A percentile compares a stretch with the other conserved stretches of the same genome.
Evolutionary conservation across 2,113 vertebrate genomes (phyloP).

Genomic region (Quiscalus mexicanus): DNA sequence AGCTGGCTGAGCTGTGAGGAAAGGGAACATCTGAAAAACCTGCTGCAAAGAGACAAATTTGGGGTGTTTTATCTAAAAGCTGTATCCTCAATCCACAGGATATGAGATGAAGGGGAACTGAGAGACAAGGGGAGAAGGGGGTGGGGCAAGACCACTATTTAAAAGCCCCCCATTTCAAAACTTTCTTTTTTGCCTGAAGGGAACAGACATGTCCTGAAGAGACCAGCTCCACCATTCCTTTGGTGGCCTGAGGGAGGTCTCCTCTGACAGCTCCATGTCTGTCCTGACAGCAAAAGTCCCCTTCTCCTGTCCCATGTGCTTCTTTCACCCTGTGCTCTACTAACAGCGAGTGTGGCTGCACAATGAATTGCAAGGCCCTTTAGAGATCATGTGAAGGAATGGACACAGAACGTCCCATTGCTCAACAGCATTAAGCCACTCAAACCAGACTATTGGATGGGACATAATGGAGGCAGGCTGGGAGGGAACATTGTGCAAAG

Average conservation of each 20-base stretch:
- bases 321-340: background rate
- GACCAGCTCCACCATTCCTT: background rate
- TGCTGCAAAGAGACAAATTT: background rate
- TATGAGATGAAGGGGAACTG: accelerated
- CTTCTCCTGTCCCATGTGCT: background rate
- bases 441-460: background rate
- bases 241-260: background rate
- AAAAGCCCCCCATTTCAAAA: background rate
- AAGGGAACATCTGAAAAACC: background rate
- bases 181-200: background rate
- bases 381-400: background rate
- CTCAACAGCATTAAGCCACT: background rate
- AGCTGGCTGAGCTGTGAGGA: background rate
- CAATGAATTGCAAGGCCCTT: background rate
- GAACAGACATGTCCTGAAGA: background rate
- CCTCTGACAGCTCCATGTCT: background rate
- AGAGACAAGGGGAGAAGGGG: background rate
- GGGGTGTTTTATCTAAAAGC: background rate
- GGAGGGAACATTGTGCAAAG: background rate
- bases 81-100: background rate
- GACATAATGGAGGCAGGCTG: background rate
- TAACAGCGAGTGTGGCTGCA: background rate
- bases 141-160: background rate
- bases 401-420: background rate
- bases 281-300: background rate